phyloP scores from a whole-genome alignment of 2,797 vertebrate species.

The Crypturellus tataupa region DNA sequence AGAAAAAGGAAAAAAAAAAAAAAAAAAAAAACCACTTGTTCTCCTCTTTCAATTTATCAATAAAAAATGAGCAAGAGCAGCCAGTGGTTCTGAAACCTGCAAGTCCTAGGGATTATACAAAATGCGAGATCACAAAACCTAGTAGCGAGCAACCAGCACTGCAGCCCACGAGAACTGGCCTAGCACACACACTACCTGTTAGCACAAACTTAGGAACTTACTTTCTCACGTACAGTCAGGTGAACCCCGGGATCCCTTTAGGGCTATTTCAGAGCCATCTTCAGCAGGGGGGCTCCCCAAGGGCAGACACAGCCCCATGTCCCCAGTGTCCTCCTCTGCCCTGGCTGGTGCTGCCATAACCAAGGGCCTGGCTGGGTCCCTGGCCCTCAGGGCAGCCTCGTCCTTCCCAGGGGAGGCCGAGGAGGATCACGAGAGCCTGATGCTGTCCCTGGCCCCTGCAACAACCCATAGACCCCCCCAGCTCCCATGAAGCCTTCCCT shows the following conservation, averaged over 20 bases:
- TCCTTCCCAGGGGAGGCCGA: too few species aligned
- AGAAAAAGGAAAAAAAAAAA: too few species aligned
- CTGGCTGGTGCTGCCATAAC: too few species aligned
- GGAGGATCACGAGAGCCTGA: background rate
- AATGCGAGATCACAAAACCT: rapidly evolving
- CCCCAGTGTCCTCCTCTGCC: background rate
- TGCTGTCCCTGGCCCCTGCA: background rate
- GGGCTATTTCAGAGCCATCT: background rate
- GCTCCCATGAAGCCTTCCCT: too few species aligned
- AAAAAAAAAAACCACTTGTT: rapidly evolving
- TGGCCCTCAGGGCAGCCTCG: too few species aligned
- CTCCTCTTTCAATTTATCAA: background rate
- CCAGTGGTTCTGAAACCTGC: rapidly evolving
- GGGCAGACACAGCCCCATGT: background rate
- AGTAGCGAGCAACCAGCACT: background rate
- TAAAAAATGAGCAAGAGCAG: background rate
- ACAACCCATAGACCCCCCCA: too few species aligned
- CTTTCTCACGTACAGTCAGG: background rate
- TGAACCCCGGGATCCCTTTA: background rate
- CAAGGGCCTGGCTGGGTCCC: too few species aligned
- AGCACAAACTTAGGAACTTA: background rate
- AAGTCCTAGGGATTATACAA: rapidly evolving
- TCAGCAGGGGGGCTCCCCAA: background rate
- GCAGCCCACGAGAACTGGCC: too few species aligned
- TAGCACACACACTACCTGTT: background rate